Evolutionary conservation across 1,140 invertebrate species (phyloP).

Genomic region (Pectinophora gossypiella): DNA sequence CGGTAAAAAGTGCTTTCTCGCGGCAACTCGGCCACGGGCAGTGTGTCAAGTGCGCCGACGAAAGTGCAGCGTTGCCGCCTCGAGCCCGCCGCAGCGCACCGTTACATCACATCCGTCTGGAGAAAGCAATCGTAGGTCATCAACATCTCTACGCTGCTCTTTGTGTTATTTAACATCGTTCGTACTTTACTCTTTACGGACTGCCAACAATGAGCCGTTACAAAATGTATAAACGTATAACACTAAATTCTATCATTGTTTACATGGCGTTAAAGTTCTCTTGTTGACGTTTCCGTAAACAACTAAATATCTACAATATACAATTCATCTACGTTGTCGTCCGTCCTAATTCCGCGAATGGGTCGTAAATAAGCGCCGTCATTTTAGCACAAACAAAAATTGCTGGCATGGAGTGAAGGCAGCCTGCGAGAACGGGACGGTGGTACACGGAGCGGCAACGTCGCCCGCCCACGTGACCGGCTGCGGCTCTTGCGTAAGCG

Average conservation of each 20-base stretch:
- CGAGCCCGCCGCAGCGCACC: slow-evolving; percentile 19
- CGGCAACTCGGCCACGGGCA: slow-evolving; percentile 70
- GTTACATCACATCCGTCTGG: slow-evolving; percentile 70
- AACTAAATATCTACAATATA: too few species aligned
- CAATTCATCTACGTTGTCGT: too few species aligned
- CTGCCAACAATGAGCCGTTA: too few species aligned
- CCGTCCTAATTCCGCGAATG: slow-evolving; percentile 57
- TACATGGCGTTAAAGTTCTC: too few species aligned
- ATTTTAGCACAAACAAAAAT: slow-evolving; percentile 69
- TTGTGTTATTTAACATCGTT: neutral
- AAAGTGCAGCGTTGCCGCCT: slow-evolving; percentile 65
- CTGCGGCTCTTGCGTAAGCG: slow-evolving; percentile 69
- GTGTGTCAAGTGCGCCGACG: slow-evolving; percentile 70
- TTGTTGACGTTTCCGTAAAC: too few species aligned
- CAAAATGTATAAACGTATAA: too few species aligned
- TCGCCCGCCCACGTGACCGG: slow-evolving; percentile 63
- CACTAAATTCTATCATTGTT: too few species aligned
- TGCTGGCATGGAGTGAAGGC: slow-evolving; percentile 51
- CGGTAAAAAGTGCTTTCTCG: slow-evolving; percentile 73
- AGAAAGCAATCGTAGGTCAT: slow-evolving; percentile 57
- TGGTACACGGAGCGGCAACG: slow-evolving; percentile 52
- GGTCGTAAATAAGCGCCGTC: slow-evolving; percentile 61
- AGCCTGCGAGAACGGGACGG: slow-evolving; percentile 51
- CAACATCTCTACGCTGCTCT: slow-evolving; percentile 39
- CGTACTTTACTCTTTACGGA: too few species aligned